These are phyloP conservation scores for Drosophila anomalata DNA, from an alignment of 2,888 invertebrate species.

Conservation along the genomic window DNA sequence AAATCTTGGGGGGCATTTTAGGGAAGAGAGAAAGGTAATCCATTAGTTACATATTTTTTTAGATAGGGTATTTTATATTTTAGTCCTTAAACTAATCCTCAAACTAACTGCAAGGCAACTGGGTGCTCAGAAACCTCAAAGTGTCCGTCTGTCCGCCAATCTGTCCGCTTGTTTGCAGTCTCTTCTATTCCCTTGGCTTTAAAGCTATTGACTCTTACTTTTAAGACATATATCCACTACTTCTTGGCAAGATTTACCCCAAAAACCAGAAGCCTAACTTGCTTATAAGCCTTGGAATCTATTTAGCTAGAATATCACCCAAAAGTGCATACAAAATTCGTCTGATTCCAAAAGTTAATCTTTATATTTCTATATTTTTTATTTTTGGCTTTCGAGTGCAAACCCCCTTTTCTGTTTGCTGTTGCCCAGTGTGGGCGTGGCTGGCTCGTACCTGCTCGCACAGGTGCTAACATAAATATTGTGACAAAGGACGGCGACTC, in stretches of 20 bases:
- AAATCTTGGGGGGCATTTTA: not conserved
- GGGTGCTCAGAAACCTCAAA: too few species aligned
- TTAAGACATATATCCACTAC: not conserved
- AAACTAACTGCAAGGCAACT: not conserved
- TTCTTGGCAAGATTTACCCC: not conserved
- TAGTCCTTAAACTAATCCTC: not conserved
- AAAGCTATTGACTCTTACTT: too few species aligned
- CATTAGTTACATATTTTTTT: too few species aligned
- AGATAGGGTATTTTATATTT: not conserved
- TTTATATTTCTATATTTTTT: not conserved
- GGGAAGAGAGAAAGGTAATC: too few species aligned
- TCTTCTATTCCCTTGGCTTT: not conserved
- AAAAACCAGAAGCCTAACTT: too few species aligned
- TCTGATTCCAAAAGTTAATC: not conserved
- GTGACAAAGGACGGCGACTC: conserved; percentile 52
- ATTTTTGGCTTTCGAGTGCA: conserved; percentile 34
- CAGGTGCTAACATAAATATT: conserved; percentile 76
- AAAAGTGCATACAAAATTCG: not conserved
- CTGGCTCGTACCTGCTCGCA: conserved; percentile 9
- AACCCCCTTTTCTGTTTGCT: conserved; percentile 18
- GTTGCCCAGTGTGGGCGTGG: not conserved
- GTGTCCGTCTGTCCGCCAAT: too few species aligned
- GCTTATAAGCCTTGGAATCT: too few species aligned
- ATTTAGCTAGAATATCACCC: too few species aligned
- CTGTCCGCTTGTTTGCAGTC: too few species aligned